These are phyloP conservation scores for Drosophila elegans DNA, from an alignment of 1,140 invertebrate species.

Conservation along the genomic window DNA sequence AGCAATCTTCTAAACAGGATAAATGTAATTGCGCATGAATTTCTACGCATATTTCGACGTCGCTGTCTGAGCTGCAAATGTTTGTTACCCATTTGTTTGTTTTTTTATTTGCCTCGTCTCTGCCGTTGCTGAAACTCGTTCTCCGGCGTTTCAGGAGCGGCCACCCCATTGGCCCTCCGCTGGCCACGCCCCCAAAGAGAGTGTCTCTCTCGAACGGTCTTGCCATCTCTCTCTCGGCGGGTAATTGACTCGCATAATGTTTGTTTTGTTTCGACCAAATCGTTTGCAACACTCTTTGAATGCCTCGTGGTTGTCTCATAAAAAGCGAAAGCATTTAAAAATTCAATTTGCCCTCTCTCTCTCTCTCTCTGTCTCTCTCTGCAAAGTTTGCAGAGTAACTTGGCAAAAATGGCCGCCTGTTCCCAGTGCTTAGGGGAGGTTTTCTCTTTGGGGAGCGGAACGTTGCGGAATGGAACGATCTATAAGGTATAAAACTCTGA, in stretches of 20 bases:
- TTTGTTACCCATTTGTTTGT: constrained; percentile 42
- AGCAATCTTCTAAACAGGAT: constrained; percentile 85
- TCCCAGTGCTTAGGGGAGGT: constrained; percentile 47
- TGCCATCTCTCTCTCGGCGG: constrained; percentile 41
- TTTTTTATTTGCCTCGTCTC: constrained; percentile 24
- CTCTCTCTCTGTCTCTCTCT: constrained; percentile 34
- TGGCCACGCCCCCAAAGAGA: constrained; percentile 59
- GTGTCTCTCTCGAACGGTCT: constrained; percentile 17
- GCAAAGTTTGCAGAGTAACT: constrained; percentile 61
- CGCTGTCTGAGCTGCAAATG: constrained; percentile 66
- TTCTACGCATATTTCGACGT: constrained; percentile 81
- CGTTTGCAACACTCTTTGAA: constrained; percentile 83
- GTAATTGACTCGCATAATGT: constrained; percentile 69
- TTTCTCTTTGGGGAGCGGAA: constrained; percentile 43
- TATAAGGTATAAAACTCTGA: not conserved
- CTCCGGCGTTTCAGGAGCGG: constrained; percentile 27
- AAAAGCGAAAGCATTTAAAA: constrained; percentile 83
- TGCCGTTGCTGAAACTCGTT: constrained; percentile 49
- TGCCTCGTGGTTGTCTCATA: constrained; percentile 78
- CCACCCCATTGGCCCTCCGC: constrained; percentile 56
- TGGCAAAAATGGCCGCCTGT: constrained; percentile 78
- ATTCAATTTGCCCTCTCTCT: constrained; percentile 69
- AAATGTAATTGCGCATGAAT: constrained; percentile 85
- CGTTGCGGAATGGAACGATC: constrained; percentile 51
- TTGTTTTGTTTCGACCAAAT: constrained; percentile 81